These are phyloP conservation scores for Trichogramma pretiosum DNA, from an alignment of 1,140 invertebrate genomes.

Conservation along the genomic window DNA sequence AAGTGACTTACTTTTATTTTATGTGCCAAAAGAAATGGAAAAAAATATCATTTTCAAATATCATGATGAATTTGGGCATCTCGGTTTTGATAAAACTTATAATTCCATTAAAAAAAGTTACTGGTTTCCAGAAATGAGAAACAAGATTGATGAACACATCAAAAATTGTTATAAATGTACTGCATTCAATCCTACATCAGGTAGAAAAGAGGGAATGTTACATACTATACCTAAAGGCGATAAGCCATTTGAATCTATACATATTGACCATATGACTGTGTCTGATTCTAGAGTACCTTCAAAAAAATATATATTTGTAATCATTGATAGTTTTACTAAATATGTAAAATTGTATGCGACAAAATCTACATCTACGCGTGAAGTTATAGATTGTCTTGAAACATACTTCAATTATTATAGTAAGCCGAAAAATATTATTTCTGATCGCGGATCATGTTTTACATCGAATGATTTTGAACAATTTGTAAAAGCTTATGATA, in stretches of 20 bases:
- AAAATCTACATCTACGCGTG: not conserved
- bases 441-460: not conserved
- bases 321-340: conserved; percentile 1
- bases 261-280: not conserved
- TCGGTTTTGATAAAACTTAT: not conserved
- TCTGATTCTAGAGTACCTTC: not conserved
- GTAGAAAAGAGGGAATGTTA: no score
- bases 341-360: not conserved
- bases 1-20: conserved; percentile 1
- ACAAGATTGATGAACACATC: not conserved
- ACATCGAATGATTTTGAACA: not conserved
- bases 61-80: not conserved
- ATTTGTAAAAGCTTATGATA: not conserved
- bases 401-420: not conserved
- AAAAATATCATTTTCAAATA: not conserved
- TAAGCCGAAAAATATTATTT: not conserved
- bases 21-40: conserved; percentile 3
- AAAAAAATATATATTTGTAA: not conserved
- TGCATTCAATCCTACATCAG: not conserved
- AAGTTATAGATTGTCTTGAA: not conserved
- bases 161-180: not conserved
- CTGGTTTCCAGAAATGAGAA: not conserved
- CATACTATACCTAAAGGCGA: not conserved
- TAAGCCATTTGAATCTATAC: not conserved
- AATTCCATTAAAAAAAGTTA: not conserved